Evolutionary conservation across 1,140 invertebrate genomes (phyloP).

Genomic region (Dreissena rostriformis): DNA sequence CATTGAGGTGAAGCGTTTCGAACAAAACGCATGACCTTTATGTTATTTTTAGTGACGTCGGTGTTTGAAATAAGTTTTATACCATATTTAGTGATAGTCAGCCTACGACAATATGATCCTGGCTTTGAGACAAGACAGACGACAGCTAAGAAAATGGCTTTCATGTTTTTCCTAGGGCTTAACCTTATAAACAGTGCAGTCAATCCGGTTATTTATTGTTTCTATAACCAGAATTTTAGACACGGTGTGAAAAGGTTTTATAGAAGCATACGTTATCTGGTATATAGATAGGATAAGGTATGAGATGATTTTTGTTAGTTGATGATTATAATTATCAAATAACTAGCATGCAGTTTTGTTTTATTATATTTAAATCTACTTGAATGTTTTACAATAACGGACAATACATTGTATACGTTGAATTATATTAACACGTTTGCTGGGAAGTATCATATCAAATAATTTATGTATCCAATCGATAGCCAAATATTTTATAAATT

Average conservation of each 20-base stretch:
- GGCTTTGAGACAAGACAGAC: slow-evolving; percentile 6
- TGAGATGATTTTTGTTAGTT: no score
- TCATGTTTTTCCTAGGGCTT: slow-evolving; percentile 34
- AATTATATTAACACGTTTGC: no score
- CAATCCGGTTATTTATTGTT: slow-evolving; percentile 44
- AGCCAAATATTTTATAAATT: no score
- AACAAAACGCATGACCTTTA: slow-evolving; percentile 48
- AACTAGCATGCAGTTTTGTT: no score
- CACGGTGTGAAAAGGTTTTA: slow-evolving; percentile 38
- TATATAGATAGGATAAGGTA: no score
- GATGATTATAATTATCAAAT: no score
- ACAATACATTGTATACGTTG: no score
- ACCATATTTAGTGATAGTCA: slow-evolving; percentile 42
- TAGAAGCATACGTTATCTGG: no score
- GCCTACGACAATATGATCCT: slow-evolving; percentile 29
- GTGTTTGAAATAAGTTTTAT: slow-evolving; percentile 55
- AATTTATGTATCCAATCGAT: no score
- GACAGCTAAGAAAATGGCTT: slow-evolving; percentile 26
- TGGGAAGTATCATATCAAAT: no score
- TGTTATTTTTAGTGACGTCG: slow-evolving; percentile 51
- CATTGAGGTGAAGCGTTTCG: slow-evolving; percentile 40
- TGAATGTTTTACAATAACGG: no score
- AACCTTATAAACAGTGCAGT: slow-evolving; percentile 52
- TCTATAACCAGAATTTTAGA: slow-evolving; percentile 49
- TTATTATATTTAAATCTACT: no score